Percentiles rank a stretch among this genome's conserved stretches.
Evolutionary conservation across 2,113 vertebrate genomes (phyloP).

Genomic region (Notechis scutatus): DNA sequence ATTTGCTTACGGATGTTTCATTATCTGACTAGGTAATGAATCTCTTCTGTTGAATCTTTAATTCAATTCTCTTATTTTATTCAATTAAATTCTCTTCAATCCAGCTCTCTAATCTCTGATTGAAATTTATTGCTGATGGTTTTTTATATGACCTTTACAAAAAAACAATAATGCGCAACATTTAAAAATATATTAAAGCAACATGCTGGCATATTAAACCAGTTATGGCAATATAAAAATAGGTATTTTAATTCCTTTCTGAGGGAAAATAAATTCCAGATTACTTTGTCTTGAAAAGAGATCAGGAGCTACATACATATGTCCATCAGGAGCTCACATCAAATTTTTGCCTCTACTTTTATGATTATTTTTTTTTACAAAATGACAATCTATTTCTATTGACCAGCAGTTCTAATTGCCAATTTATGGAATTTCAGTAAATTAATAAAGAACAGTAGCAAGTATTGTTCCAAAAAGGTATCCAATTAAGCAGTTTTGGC

Average conservation of each 20-base stretch:
- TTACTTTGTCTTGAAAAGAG: background rate
- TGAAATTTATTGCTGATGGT: background rate
- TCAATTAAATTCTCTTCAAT: background rate
- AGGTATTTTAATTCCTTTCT: background rate
- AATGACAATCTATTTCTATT: background rate
- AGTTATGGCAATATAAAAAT: background rate
- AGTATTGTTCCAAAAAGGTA: background rate
- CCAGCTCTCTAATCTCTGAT: background rate
- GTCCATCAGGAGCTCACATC: background rate
- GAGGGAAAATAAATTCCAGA: background rate
- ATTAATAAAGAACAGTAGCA: background rate
- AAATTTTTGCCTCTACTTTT: background rate
- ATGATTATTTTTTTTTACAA: background rate
- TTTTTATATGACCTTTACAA: background rate
- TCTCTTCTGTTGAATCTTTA: background rate
- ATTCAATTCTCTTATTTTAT: background rate
- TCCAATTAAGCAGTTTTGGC: background rate
- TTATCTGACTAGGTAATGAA: background rate
- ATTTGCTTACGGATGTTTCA: background rate
- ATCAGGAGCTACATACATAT: background rate
- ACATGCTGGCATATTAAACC: background rate
- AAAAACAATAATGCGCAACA: background rate
- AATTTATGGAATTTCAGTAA: background rate
- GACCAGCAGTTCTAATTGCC: background rate
- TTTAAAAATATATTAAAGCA: background rate